Conservation (phyloP, 2,113 vertebrate genomes). For the Dolichallabes microphthalmus region DNA sequence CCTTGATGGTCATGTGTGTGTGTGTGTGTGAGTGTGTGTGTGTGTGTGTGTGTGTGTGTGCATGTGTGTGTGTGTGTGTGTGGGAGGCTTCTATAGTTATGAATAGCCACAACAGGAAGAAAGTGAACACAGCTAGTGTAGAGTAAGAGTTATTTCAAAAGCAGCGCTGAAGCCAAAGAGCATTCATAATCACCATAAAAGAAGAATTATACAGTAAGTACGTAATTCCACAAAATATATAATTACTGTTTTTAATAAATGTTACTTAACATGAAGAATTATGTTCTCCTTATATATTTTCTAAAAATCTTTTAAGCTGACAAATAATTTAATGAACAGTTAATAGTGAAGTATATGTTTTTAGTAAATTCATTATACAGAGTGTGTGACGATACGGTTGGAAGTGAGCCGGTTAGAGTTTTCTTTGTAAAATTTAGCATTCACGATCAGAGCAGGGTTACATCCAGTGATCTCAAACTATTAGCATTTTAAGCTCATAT, state of each 20-base stretch:
- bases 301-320: background rate
- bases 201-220: slow-evolving; percentile 1
- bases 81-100: background rate
- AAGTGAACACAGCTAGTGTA: background rate
- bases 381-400: too few relatives aligned
- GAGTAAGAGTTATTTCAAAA: background rate
- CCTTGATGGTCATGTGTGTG: background rate
- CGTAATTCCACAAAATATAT: too few relatives aligned
- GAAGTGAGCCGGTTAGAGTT: too few relatives aligned
- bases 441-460: too few relatives aligned
- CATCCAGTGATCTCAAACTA: too few relatives aligned
- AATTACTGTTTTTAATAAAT: background rate
- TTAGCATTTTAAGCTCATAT: too few relatives aligned
- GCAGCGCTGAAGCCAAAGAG: too few relatives aligned
- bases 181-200: background rate
- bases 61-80: background rate
- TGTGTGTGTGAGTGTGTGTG: background rate
- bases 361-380: too few relatives aligned
- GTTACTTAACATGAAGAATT: background rate
- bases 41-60: background rate
- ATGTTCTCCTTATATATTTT: background rate
- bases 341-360: background rate
- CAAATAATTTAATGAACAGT: background rate
- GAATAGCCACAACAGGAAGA: slow-evolving; percentile 7
- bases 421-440: too few relatives aligned